Evolutionary conservation across 2,888 invertebrate genomes (phyloP), one percentile per base, ranked within the genome.

Genomic region (Oligia fasciuncula): DNA sequence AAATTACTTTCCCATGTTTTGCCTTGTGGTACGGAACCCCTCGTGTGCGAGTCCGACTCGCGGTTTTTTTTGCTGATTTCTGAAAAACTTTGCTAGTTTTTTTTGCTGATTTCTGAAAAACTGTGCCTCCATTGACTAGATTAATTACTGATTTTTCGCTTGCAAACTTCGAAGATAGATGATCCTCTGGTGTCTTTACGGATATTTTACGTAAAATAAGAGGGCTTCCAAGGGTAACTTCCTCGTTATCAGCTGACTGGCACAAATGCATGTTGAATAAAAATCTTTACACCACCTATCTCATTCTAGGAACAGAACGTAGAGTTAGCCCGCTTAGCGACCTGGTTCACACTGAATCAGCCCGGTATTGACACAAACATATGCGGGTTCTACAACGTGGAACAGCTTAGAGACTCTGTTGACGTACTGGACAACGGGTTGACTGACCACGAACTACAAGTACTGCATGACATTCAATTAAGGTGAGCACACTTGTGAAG

Each of bases 261-360:
- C 68, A 29, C 17, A 70, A 49, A 19, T 51, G 19, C 40, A n/a
- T 29, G 14, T 35, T 57, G 43, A 70, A 54, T 62, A 29, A 74
- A 57, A 23, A 51, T 51, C 13, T n/a, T 66, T 35, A 57, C 62
- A 40, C 14, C 14, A 29, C 13, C 13, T 65, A 71, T 62, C 17
- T 43, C 11, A 40, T 89, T 88, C 63, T 70, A 97, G 98, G 95
- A 94, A 79, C 95, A 97, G 71, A 95, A 97, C 67, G 97, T 98
- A 11, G 98, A 98, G 94, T 93, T 98, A 46, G 98, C 98, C 6
- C 98, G 97, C 91, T 93, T 98, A 63, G 98, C 98, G 17, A 96
- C 98, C 77, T 97, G 98, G 97, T 97, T 97, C 91, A 97, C 97
- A 0, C 93, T 98, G 68, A 96, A 96, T 87, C 97, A 98, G 91